Percentiles rank a stretch among this genome's conserved stretches.
phyloP scores from a whole-genome alignment of 2,888 invertebrate genomes.

The Sarcophaga subvicina region DNA sequence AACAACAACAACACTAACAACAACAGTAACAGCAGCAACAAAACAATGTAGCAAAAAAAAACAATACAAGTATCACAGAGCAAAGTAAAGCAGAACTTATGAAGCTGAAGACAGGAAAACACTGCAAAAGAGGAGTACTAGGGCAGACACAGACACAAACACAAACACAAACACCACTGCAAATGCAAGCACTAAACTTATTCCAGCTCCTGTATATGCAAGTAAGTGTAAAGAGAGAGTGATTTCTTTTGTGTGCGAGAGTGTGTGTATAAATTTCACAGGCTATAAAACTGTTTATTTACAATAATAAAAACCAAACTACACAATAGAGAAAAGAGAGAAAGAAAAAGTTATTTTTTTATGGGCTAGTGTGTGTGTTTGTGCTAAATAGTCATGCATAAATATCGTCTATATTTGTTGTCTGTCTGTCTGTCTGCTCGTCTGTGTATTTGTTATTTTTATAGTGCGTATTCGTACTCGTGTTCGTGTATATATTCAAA shows the following conservation, averaged over 20 bases:
- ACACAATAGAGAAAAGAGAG: constrained; percentile 28
- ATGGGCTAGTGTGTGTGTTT: constrained; percentile 9
- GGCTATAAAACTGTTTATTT: constrained; percentile 50
- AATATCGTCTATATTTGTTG: no score
- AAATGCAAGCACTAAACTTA: not conserved
- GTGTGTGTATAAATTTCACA: constrained; percentile 23
- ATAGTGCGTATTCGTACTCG: not conserved
- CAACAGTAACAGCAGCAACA: not conserved
- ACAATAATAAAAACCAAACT: constrained; percentile 40
- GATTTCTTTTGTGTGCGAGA: not conserved
- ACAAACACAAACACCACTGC: not conserved
- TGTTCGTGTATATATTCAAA: not conserved
- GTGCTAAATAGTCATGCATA: not conserved
- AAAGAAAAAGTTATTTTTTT: constrained; percentile 31
- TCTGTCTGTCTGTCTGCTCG: no score
- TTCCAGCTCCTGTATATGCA: not conserved
- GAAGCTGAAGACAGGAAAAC: no score
- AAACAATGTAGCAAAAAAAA: not conserved
- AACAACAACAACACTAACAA: constrained; percentile 36
- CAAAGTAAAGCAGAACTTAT: no score
- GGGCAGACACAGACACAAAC: not conserved
- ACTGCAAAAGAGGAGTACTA: no score
- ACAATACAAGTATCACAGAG: not conserved
- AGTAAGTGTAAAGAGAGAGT: not conserved
- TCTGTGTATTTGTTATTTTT: not conserved